phyloP scores from a whole-genome alignment of 2,113 vertebrate species.

The Rattus rattus region DNA sequence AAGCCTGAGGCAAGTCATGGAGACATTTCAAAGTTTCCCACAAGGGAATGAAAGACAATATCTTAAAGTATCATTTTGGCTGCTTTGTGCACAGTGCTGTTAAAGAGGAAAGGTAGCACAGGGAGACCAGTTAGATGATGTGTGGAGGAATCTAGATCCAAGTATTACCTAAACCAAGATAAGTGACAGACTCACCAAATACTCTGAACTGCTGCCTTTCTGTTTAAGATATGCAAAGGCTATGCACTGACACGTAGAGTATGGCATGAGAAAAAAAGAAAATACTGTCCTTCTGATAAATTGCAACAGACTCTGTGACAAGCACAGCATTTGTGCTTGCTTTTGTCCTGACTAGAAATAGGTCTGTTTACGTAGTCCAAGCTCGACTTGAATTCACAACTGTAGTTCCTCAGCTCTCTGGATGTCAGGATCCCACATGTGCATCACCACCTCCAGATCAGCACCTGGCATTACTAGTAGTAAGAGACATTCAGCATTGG shows the following conservation, averaged over 20 bases:
- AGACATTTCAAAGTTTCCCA: not conserved
- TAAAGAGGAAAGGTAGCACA: not conserved
- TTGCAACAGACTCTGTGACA: not conserved
- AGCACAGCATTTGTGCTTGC: not conserved
- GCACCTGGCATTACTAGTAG: not conserved
- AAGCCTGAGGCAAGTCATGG: not conserved
- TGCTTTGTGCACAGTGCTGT: not conserved
- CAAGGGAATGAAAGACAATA: not conserved
- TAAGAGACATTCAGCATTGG: not conserved
- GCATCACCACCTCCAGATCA: too few species aligned
- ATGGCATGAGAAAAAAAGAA: not conserved
- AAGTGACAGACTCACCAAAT: not conserved
- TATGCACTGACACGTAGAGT: not conserved
- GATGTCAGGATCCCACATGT: not conserved
- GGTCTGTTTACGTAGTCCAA: not conserved
- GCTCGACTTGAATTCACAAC: not conserved
- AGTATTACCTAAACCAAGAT: not conserved
- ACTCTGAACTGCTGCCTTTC: not conserved
- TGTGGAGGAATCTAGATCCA: not conserved
- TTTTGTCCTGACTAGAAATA: not conserved
- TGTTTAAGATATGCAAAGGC: not conserved
- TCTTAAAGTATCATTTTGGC: not conserved
- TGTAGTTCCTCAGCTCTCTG: not conserved
- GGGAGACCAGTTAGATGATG: not conserved
- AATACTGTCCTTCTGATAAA: not conserved